These are phyloP conservation scores for Drosophila obscura DNA, from an alignment of 1,140 invertebrate genomes.

Conservation along the genomic window DNA sequence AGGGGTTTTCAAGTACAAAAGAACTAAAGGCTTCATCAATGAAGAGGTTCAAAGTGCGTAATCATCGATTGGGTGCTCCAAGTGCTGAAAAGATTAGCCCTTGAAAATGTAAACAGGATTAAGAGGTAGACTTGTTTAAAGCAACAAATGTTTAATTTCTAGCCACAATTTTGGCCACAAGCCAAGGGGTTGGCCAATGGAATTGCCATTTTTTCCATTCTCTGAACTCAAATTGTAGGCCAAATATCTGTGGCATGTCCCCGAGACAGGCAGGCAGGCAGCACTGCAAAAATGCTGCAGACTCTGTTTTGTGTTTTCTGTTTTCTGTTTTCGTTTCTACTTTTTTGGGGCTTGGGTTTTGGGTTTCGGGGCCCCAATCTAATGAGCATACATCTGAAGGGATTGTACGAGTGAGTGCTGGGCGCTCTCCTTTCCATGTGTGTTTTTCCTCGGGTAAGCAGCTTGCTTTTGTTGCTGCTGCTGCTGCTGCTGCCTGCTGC, in stretches of 20 bases:
- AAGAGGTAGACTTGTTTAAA: too few relatives aligned
- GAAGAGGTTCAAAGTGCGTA: too few relatives aligned
- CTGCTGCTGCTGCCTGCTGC: conserved; percentile 5
- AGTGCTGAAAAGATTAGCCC: too few relatives aligned
- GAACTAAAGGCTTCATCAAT: too few relatives aligned
- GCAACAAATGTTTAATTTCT: too few relatives aligned
- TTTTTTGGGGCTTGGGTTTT: conserved; percentile 1
- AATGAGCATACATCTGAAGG: conserved; percentile 39
- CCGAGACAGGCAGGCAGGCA: conserved; percentile 15
- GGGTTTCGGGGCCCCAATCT: conserved; percentile 21
- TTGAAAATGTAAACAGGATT: too few relatives aligned
- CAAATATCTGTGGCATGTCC: conserved; percentile 42
- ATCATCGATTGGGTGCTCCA: too few relatives aligned
- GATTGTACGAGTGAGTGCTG: neutral
- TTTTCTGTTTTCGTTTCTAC: conserved; percentile 1
- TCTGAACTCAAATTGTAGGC: conserved; percentile 14
- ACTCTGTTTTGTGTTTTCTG: conserved; percentile 6
- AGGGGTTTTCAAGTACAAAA: too few relatives aligned
- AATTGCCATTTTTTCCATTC: conserved; percentile 9
- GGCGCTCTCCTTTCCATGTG: neutral
- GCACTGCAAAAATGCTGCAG: conserved; percentile 7
- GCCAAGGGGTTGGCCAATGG: too few relatives aligned
- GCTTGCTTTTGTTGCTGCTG: neutral
- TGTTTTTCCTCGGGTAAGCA: conserved; percentile 10
- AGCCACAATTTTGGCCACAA: too few relatives aligned